Conservation (phyloP, 2,888 invertebrate genomes). For the Scaptodrosophila latifasciaeformis region DNA sequence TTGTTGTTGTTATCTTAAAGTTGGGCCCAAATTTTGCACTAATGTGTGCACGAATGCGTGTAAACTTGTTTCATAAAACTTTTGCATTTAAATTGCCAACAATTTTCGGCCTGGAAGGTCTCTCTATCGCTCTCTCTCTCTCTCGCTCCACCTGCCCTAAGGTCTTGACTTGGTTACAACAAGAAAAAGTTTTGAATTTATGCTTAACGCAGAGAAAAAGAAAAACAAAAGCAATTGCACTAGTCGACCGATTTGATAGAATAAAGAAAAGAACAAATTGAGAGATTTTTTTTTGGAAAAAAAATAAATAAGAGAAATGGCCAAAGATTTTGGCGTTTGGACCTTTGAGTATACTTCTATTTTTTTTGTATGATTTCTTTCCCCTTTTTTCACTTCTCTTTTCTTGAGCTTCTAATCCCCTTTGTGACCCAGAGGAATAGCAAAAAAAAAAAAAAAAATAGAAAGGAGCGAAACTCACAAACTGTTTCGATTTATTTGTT, state of each 20-base stretch:
- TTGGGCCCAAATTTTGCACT: slow-evolving; percentile 19
- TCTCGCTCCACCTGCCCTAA: background rate
- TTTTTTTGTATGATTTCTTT: background rate
- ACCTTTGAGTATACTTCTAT: background rate
- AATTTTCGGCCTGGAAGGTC: too few relatives aligned
- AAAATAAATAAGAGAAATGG: slow-evolving; percentile 23
- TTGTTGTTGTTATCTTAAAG: slow-evolving; percentile 34
- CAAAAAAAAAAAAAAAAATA: too few relatives aligned
- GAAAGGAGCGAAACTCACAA: background rate
- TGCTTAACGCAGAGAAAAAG: slow-evolving; percentile 6
- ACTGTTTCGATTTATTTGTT: slow-evolving; percentile 24
- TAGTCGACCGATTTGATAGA: too few relatives aligned
- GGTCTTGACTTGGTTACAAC: background rate
- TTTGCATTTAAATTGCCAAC: slow-evolving; percentile 38
- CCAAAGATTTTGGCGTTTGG: slow-evolving; percentile 5
- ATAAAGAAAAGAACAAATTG: slow-evolving; percentile 25
- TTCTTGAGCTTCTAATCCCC: slow-evolving; percentile 17
- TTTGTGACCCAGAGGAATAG: slow-evolving; percentile 3
- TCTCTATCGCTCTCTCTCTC: too few relatives aligned
- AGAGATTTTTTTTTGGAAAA: too few relatives aligned
- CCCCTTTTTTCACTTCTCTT: background rate
- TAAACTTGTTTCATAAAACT: slow-evolving; percentile 40
- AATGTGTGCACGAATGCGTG: slow-evolving; percentile 39
- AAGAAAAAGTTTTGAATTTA: slow-evolving; percentile 53
- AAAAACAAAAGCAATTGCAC: background rate